These are phyloP conservation scores for Willisornis vidua DNA, from an alignment of 2,113 vertebrate genomes.

Conservation along the genomic window DNA sequence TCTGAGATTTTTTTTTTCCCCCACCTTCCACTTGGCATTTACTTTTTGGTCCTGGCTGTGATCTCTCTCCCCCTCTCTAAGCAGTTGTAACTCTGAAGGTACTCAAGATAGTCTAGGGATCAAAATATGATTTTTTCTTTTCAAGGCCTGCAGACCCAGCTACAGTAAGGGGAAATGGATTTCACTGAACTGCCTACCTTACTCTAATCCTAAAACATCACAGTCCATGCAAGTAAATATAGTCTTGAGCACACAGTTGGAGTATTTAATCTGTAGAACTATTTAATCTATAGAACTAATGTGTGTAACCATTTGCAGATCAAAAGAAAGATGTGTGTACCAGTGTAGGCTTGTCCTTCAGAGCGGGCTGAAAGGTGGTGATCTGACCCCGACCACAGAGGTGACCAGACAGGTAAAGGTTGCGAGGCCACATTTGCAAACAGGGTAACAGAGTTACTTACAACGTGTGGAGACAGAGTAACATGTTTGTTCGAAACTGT, in stretches of 20 bases:
- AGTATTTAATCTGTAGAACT: not conserved
- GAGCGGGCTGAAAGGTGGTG: not conserved
- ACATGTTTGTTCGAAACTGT: not conserved
- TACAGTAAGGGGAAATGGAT: not conserved
- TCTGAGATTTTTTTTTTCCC: not conserved
- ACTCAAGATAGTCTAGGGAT: not conserved
- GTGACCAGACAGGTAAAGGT: not conserved
- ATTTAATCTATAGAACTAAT: not conserved
- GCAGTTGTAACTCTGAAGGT: not conserved
- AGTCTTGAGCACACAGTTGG: not conserved
- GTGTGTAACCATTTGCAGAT: not conserved
- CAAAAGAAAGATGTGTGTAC: not conserved
- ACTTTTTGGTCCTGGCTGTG: not conserved
- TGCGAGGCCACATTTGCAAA: not conserved
- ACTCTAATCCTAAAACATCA: not conserved
- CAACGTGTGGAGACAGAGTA: not conserved
- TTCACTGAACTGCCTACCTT: not conserved
- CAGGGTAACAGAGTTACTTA: fast-evolving
- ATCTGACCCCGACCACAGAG: not conserved
- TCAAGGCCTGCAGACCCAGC: not conserved
- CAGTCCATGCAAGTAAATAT: not conserved
- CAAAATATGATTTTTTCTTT: not conserved
- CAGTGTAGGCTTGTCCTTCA: not conserved
- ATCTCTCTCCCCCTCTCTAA: not conserved
- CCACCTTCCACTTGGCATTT: not conserved